A percentile compares a stretch with the other conserved stretches of the same genome.
These are phyloP conservation scores for Chlorops oryzae DNA, from an alignment of 1,140 invertebrate genomes.

Conservation along the genomic window DNA sequence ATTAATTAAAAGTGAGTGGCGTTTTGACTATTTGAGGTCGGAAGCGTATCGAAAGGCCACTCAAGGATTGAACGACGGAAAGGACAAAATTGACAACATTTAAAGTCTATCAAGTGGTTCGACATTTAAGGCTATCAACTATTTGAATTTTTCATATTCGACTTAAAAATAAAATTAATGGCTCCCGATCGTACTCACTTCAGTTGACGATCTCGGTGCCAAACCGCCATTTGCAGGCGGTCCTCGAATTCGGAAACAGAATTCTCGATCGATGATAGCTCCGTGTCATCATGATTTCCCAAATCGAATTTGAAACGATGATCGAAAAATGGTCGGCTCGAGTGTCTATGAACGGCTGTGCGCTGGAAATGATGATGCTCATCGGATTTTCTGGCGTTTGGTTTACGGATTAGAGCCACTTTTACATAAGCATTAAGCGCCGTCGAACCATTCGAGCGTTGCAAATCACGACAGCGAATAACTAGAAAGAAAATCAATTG, in stretches of 20 bases:
- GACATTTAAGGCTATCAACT: too few relatives aligned
- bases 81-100: too few relatives aligned
- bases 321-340: constrained; percentile 50
- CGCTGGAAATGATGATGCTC: constrained; percentile 45
- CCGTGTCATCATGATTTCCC: not conserved
- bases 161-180: too few relatives aligned
- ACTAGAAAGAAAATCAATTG: constrained; percentile 33
- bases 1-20: constrained; percentile 8
- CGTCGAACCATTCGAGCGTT: constrained; percentile 39
- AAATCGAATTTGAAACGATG: constrained; percentile 49
- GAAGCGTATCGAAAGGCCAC: too few relatives aligned
- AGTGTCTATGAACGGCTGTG: constrained; percentile 51
- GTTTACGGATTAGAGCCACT: constrained; percentile 23
- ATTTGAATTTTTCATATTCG: too few relatives aligned
- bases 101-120: too few relatives aligned
- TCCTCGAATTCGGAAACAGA: constrained; percentile 12
- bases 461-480: constrained; percentile 49
- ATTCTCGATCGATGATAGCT: constrained; percentile 8
- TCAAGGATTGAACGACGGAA: too few relatives aligned
- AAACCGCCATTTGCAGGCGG: constrained; percentile 50
- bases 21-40: not conserved
- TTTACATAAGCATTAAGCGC: constrained; percentile 53
- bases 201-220: constrained; percentile 51
- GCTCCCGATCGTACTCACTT: constrained; percentile 48
- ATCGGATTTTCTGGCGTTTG: constrained; percentile 3